Evolutionary conservation across 1,140 invertebrate genomes (phyloP).

Genomic region (Piezodorus guildinii): DNA sequence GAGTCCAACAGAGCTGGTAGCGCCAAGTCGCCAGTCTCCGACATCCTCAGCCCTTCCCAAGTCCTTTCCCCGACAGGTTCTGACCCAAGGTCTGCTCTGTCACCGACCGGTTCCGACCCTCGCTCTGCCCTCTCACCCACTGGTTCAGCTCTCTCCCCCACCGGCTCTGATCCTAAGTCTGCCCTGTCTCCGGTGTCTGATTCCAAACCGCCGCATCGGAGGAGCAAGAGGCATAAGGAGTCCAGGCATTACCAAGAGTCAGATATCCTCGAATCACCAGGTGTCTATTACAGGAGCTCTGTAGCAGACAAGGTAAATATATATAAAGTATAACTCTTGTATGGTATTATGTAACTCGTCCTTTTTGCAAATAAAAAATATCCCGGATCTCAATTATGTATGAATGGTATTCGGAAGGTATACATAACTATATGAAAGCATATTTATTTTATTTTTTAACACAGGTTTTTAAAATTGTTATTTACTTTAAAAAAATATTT

Average conservation of each 20-base stretch:
- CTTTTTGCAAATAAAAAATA: no score
- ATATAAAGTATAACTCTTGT: no score
- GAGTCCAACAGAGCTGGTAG: conserved; percentile 18
- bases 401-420: no score
- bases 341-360: no score
- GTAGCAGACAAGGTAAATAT: conserved; percentile 62
- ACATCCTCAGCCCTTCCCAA: not conserved
- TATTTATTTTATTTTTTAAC: no score
- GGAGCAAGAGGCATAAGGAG: conserved; percentile 34
- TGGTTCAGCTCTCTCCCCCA: conserved; percentile 32
- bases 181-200: conserved; percentile 30
- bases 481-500: no score
- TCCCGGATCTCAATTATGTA: no score
- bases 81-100: not conserved
- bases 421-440: no score
- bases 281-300: conserved; percentile 70
- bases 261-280: conserved; percentile 70
- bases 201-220: conserved; percentile 34
- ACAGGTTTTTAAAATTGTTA: no score
- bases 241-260: conserved; percentile 60
- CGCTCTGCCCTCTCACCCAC: conserved; percentile 33
- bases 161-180: conserved; percentile 29
- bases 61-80: not conserved
- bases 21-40: conserved; percentile 19
- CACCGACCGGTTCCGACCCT: conserved; percentile 26